These are phyloP conservation scores for Salpingus planirostris DNA, from an alignment of 2,888 invertebrate genomes.

Conservation along the genomic window DNA sequence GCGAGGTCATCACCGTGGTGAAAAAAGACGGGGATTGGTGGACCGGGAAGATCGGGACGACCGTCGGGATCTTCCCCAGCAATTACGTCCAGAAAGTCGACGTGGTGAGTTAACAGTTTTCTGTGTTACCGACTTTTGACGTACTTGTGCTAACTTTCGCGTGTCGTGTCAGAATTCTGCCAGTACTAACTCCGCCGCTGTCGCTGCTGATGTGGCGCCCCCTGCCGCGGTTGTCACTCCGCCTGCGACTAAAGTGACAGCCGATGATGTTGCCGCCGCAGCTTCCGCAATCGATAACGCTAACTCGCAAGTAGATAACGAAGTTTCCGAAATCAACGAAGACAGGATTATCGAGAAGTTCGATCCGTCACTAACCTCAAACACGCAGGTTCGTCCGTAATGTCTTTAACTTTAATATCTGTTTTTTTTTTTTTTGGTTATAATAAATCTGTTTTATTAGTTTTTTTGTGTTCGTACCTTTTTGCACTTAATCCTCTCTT, in stretches of 20 bases:
- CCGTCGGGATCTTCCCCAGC: constrained; percentile 89
- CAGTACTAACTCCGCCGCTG: constrained; percentile 16
- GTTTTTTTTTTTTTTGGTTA: not conserved
- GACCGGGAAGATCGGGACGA: constrained; percentile 80
- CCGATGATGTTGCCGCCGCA: constrained; percentile 23
- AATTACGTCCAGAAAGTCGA: constrained; percentile 84
- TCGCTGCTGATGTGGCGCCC: constrained; percentile 10
- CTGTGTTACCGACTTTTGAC: constrained; percentile 3
- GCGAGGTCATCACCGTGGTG: constrained; percentile 79
- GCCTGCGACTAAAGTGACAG: too few relatives aligned
- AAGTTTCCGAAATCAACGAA: constrained; percentile 43
- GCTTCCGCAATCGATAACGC: constrained; percentile 26
- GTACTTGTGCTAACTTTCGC: not conserved
- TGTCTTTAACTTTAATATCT: not conserved
- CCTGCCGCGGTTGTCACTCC: constrained; percentile 15
- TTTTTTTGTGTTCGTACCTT: too few relatives aligned
- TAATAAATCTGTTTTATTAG: too few relatives aligned
- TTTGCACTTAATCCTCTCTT: too few relatives aligned
- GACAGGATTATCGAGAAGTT: constrained; percentile 41
- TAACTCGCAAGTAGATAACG: constrained; percentile 37
- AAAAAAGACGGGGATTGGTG: constrained; percentile 97
- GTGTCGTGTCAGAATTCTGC: constrained; percentile 15
- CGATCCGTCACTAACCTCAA: constrained; percentile 42
- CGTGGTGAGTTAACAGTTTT: constrained; percentile 29
- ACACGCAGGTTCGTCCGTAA: constrained; percentile 30